Base-by-base conservation (phyloP, 1,140 invertebrate species). In the Delia radicum region DNA sequence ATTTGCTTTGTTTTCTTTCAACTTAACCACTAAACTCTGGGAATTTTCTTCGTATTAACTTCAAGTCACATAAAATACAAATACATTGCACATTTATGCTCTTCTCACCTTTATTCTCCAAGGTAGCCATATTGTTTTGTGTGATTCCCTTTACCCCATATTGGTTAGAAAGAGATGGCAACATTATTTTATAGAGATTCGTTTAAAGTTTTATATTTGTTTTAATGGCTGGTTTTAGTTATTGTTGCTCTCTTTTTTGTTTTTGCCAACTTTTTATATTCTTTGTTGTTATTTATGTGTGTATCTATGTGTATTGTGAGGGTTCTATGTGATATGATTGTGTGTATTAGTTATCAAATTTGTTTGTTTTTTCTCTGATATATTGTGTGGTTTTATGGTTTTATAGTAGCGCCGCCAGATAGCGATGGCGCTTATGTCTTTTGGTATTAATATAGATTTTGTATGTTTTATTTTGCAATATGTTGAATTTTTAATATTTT, bases 71-170 rank as follows among this genome's bases (percentile, higher is more conserved):
- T 13, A 10, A 42, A 10, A n/a, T n/a, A n/a, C n/a, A n/a, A n/a
- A n/a, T n/a, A n/a, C n/a, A n/a, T n/a, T n/a, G n/a, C n/a, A n/a
- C n/a, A n/a, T 33, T 21, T 18, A 24, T 65, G 2, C n/a, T 31
- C 15, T n/a, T 69, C 29, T 69, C n/a, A 28, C 31, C 10, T 69
- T 33, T 10, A 2, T 8, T 15, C 4, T 24, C 18, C 24, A 10
- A 10, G 29, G 65, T 69, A 33, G 65, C 65, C 65, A 69, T 69
- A 69, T 69, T 69, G 65, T 37, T 69, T 55, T 69, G 8, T 37
- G 15, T 12, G 26, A 3, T 37, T 33, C 15, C 48, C n/a, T 1
- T 5, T 1, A 33, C n/a, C 2, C 7, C n/a, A 24, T 69, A 10
- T n/a, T 10, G 3, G 29, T 24, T 69, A 69, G 65, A 69, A 33